phyloP scores from a whole-genome alignment of 2,797 vertebrate species.

The Tenualosa ilisha region DNA sequence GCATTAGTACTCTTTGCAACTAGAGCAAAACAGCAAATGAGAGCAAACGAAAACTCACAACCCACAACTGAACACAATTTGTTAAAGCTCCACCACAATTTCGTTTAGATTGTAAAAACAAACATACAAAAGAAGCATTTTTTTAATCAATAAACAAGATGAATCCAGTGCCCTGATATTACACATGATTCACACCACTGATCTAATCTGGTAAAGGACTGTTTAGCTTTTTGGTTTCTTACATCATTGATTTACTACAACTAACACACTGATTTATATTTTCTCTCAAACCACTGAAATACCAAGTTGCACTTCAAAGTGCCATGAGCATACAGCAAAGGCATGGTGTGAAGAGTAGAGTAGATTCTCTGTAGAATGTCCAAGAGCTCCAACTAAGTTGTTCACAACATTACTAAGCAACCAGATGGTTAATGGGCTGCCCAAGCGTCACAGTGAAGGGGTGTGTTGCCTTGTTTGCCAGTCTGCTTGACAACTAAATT shows the following conservation, averaged over 20 bases:
- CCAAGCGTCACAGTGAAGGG: slow-evolving; percentile 17
- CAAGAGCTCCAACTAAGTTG: neutral
- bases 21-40: neutral
- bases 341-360: neutral
- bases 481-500: slow-evolving; percentile 13
- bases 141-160: neutral
- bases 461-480: slow-evolving; percentile 8
- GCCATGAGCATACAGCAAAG: neutral
- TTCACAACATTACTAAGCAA: slow-evolving; percentile 4
- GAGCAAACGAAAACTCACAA: neutral
- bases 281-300: neutral
- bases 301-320: neutral
- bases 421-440: slow-evolving; percentile 20
- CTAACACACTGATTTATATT: neutral
- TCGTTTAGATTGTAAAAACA: neutral
- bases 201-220: neutral
- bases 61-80: no score
- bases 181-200: neutral
- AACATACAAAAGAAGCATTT: no score
- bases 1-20: no score
- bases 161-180: neutral
- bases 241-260: neutral
- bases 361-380: neutral
- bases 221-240: neutral
- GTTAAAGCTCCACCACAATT: no score